These are phyloP conservation scores for Hydractinia echinata DNA, from an alignment of 30 jellyfish, hydroid and myxozoan genomes.

Conservation along the genomic window DNA sequence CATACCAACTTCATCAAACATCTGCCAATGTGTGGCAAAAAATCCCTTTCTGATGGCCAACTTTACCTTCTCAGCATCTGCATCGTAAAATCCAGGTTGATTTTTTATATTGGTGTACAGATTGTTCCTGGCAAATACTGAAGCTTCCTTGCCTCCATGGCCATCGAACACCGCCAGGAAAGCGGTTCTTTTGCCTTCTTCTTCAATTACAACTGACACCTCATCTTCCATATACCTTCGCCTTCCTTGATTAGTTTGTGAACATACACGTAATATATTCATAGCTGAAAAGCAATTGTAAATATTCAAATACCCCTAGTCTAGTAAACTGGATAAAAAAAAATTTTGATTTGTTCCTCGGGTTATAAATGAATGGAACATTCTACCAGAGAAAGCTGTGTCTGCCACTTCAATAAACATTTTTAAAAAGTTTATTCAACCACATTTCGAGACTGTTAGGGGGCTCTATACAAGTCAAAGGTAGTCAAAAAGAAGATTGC, in stretches of 20 bases:
- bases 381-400: no score
- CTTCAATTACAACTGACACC: constrained; percentile 29
- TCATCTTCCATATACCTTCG: constrained; percentile 89
- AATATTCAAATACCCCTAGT: no score
- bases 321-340: no score
- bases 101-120: constrained; percentile 44
- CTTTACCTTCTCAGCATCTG: constrained; percentile 56
- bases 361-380: no score
- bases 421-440: no score
- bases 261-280: constrained; percentile 20
- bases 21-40: constrained; percentile 43
- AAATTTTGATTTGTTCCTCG: no score
- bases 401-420: no score
- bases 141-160: constrained; percentile 92
- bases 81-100: constrained; percentile 39
- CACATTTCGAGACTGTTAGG: no score
- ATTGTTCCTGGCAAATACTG: constrained; percentile 48
- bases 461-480: no score
- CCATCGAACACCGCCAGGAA: constrained; percentile 85
- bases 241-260: constrained; percentile 43
- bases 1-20: constrained; percentile 74
- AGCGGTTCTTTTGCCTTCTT: constrained; percentile 21
- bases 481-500: no score
- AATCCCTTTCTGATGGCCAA: constrained; percentile 61
- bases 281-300: no score